phyloP scores from a whole-genome alignment of 2,888 invertebrate genomes.

The Cerastis rubricosa region DNA sequence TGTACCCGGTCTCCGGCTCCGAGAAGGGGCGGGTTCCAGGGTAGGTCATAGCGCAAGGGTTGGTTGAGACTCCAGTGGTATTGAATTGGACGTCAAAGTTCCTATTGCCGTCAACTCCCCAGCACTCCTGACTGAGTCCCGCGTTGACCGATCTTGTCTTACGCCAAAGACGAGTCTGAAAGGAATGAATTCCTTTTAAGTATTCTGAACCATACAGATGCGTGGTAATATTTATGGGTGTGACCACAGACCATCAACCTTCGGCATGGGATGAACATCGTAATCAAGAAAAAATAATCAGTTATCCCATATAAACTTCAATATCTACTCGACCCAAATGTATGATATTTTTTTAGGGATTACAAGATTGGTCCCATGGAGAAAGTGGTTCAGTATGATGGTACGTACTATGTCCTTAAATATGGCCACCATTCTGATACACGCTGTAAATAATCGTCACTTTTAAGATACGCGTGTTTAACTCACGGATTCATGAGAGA shows the following conservation, averaged over 20 bases:
- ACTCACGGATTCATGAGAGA: constrained; percentile 79
- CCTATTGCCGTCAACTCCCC: constrained; percentile 93
- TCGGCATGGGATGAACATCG: too few species aligned
- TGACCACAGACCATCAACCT: too few species aligned
- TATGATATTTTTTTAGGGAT: too few species aligned
- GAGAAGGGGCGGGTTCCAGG: constrained; percentile 91
- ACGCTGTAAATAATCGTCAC: too few species aligned
- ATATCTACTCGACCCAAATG: too few species aligned
- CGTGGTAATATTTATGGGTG: neutral
- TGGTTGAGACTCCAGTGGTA: constrained; percentile 89
- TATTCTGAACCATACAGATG: neutral
- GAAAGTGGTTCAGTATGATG: too few species aligned
- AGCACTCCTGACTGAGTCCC: constrained; percentile 80
- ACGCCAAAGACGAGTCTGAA: constrained; percentile 91
- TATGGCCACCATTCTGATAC: too few species aligned
- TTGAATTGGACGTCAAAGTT: constrained; percentile 92
- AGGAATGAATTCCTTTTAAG: neutral
- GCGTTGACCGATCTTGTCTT: constrained; percentile 89
- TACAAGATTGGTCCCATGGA: too few species aligned
- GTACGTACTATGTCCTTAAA: too few species aligned
- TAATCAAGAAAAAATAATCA: too few species aligned
- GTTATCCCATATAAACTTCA: too few species aligned
- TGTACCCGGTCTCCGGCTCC: constrained; percentile 91
- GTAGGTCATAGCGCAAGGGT: constrained; percentile 90
- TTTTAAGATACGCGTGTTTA: neutral